phyloP scores from a whole-genome alignment of 2,113 vertebrate species.

The Semnornis frantzii region DNA sequence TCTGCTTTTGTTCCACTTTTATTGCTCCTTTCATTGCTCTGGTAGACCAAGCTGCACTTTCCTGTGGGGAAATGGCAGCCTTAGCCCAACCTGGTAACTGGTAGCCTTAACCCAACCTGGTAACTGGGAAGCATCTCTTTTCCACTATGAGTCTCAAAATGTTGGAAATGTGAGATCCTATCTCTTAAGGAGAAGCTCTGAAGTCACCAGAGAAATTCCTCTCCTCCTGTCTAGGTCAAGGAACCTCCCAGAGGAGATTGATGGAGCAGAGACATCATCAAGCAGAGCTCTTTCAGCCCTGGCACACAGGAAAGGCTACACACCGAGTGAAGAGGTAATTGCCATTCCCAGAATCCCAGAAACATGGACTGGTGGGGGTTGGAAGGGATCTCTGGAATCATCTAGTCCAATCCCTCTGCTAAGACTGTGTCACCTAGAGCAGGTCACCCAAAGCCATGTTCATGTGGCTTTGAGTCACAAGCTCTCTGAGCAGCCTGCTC shows the following conservation, averaged over 20 bases:
- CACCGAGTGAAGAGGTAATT: neutral
- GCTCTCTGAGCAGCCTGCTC: too few relatives aligned
- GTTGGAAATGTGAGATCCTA: accelerated
- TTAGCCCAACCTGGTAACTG: neutral
- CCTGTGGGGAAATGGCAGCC: neutral
- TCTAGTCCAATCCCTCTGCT: too few relatives aligned
- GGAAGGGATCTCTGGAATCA: too few relatives aligned
- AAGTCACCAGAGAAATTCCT: neutral
- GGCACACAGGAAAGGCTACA: neutral
- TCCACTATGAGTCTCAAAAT: neutral
- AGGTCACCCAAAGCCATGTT: too few relatives aligned
- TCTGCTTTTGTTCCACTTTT: constrained; percentile 14
- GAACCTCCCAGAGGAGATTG: neutral
- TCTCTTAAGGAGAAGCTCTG: neutral
- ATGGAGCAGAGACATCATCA: neutral
- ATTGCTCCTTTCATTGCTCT: neutral
- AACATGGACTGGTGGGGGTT: too few relatives aligned
- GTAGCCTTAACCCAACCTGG: neutral
- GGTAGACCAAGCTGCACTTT: neutral
- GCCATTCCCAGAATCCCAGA: too few relatives aligned
- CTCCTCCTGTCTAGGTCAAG: neutral
- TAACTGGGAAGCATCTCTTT: neutral
- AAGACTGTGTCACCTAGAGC: too few relatives aligned
- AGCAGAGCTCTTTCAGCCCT: neutral
- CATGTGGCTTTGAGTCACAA: too few relatives aligned